Base-by-base conservation (phyloP, 1,140 invertebrate genomes). In the Drosophila ananassae region DNA sequence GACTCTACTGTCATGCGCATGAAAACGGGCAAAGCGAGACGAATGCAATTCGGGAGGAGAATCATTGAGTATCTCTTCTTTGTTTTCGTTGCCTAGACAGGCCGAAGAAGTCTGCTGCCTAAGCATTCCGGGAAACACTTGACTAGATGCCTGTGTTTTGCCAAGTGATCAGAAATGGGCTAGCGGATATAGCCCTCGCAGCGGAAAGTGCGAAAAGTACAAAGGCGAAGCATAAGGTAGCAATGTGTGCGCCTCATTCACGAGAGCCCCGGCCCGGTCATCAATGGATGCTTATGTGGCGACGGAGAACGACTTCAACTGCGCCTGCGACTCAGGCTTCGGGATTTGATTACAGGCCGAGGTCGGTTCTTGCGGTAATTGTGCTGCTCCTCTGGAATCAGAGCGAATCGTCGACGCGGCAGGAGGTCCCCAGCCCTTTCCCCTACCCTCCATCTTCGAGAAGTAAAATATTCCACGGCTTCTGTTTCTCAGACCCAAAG, bases 91-190 rank as follows among this genome's bases (percentile, higher is more conserved):
- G 41, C 34, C 28, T 39, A 60, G n/a, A 61, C 64, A 66, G 41
- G 52, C 66, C 55, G 25, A 59, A 60, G 69, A 59, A 47, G 56
- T 63, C 66, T 53, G 48, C 52, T 61, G 50, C 41, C 52, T 59
- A 34, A 55, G 67, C 59, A 73, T 87, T 87, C 83, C 72, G 24
- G 68, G 82, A 87, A 87, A 48, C 53, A 87, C 82, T 87, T 72
- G 62, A 82, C 61, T 47, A 59, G 54, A 9, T 51, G 62, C 41
- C 72, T 39, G 67, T 63, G 50, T 60, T 84, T 79, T 30, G 37
- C 44, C 51, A 72, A 67, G 60, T 59, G 44, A 60, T 69, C 25
- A 54, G 74, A 82, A 82, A 78, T 85, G 78, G 81, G 82, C 71
- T 81, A 39, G 63, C 53, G 58, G 61, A 64, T 57, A 80, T 34